A percentile compares a stretch with the other conserved stretches of the same genome.
Conservation (phyloP, 2,888 invertebrate species). For the Drosophila conformis region DNA sequence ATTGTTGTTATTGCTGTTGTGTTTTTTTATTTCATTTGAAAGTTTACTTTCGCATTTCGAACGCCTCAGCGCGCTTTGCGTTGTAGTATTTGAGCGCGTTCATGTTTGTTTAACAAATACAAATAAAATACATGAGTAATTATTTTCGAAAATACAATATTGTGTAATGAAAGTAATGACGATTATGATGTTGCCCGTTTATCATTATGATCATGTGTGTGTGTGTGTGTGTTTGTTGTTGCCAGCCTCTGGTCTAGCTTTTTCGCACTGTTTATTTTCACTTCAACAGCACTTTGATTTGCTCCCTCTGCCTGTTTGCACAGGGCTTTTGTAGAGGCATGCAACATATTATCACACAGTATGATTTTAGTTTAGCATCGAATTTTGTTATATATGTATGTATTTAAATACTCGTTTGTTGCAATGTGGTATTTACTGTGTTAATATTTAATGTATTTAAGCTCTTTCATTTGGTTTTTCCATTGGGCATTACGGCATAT, state of each 20-base stretch:
- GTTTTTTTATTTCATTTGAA: constrained; percentile 69
- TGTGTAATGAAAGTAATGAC: constrained; percentile 58
- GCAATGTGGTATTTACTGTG: constrained; percentile 26
- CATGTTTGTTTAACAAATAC: constrained; percentile 80
- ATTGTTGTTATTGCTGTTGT: constrained; percentile 44
- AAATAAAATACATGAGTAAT: constrained; percentile 81
- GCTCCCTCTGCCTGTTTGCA: constrained; percentile 18
- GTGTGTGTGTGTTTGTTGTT: constrained; percentile 21
- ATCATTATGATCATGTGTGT: constrained; percentile 53
- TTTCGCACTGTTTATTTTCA: constrained; percentile 46
- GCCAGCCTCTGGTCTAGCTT: constrained; percentile 41
- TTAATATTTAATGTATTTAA: constrained; percentile 35
- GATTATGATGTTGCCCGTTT: constrained; percentile 64
- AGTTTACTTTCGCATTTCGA: constrained; percentile 79
- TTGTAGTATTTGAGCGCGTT: constrained; percentile 54
- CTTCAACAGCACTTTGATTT: constrained; percentile 19
- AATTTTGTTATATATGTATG: constrained; percentile 21
- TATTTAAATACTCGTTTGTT: constrained; percentile 8
- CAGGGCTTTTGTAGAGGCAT: constrained; percentile 19
- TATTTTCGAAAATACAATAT: constrained; percentile 77
- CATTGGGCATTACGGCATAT: constrained; percentile 12
- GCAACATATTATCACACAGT: constrained; percentile 10
- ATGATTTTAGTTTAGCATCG: constrained; percentile 27
- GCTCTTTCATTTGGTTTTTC: constrained; percentile 3
- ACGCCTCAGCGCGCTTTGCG: constrained; percentile 62